These are phyloP conservation scores for Synodontis membranacea DNA, from an alignment of 2,113 vertebrate genomes.

Conservation along the genomic window DNA sequence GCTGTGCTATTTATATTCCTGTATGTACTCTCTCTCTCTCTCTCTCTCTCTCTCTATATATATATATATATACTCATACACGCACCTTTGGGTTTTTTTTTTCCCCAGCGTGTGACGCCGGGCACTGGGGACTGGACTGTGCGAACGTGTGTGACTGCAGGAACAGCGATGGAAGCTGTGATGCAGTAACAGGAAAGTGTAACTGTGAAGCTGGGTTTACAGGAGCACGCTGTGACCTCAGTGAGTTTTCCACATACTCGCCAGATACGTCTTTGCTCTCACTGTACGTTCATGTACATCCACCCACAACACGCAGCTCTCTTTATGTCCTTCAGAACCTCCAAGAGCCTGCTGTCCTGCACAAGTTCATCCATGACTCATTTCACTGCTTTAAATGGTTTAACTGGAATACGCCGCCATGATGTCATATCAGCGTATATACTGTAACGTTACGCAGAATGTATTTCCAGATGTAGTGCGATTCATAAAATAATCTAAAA, in stretches of 20 bases:
- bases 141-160: conserved; percentile 79
- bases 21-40: not conserved
- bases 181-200: conserved; percentile 77
- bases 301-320: not conserved
- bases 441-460: too few species aligned
- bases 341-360: not conserved
- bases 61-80: too few species aligned
- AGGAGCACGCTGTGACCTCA: conserved; percentile 76
- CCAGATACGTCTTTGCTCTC: not conserved
- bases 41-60: too few species aligned
- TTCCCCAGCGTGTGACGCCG: conserved; percentile 78
- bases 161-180: conserved; percentile 78
- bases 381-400: not conserved
- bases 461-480: too few species aligned
- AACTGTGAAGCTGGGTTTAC: conserved; percentile 82
- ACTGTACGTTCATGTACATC: not conserved
- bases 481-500: too few species aligned
- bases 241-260: conserved; percentile 62
- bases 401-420: not conserved
- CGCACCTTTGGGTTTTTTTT: conserved; percentile 21
- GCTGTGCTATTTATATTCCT: not conserved
- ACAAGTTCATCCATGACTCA: not conserved
- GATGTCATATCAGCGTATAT: too few species aligned
- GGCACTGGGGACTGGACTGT: conserved; percentile 84
- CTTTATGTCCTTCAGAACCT: not conserved